Evolutionary conservation across 2,113 vertebrate genomes (phyloP).

Genomic region (Chionodraco myersi): DNA sequence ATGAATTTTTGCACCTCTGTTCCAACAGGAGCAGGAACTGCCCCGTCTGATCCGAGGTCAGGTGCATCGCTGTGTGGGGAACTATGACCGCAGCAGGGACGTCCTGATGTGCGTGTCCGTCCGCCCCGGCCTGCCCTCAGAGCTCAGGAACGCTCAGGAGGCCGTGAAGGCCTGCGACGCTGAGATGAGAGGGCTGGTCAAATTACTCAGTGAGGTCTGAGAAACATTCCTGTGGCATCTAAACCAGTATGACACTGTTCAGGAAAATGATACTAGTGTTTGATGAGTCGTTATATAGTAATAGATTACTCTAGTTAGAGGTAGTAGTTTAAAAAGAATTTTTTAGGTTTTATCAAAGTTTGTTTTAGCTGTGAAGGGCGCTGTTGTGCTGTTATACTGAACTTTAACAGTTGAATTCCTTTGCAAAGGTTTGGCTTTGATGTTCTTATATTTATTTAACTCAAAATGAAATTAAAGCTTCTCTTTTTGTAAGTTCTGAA

Average conservation of each 20-base stretch:
- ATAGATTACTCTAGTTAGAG: not conserved
- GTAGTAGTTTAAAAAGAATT: not conserved
- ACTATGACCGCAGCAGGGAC: slow-evolving; percentile 88
- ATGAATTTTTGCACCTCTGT: not conserved
- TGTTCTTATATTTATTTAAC: slow-evolving; percentile 14
- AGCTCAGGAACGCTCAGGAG: slow-evolving; percentile 88
- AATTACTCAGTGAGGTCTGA: slow-evolving; percentile 86
- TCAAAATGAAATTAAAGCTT: slow-evolving; percentile 32
- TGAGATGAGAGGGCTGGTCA: slow-evolving; percentile 87
- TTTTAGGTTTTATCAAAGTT: not conserved
- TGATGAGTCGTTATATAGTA: not conserved
- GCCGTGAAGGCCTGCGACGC: slow-evolving; percentile 86
- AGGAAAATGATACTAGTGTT: not conserved
- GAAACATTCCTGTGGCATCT: not conserved
- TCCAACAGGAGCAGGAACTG: slow-evolving; percentile 89
- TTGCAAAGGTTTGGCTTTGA: slow-evolving; percentile 5
- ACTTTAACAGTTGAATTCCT: slow-evolving; percentile 11
- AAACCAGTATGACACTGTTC: not conserved
- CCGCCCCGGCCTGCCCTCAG: slow-evolving; percentile 86
- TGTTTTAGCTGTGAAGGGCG: not conserved
- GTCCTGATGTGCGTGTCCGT: slow-evolving; percentile 91
- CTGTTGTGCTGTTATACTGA: not conserved
- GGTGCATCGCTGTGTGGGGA: slow-evolving; percentile 93
- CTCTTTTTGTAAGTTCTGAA: slow-evolving; percentile 61
- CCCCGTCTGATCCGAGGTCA: slow-evolving; percentile 93